A percentile compares a stretch with the other conserved stretches of the same genome.
Conservation (phyloP, 1,140 invertebrate species). For the Maniola jurtina region DNA sequence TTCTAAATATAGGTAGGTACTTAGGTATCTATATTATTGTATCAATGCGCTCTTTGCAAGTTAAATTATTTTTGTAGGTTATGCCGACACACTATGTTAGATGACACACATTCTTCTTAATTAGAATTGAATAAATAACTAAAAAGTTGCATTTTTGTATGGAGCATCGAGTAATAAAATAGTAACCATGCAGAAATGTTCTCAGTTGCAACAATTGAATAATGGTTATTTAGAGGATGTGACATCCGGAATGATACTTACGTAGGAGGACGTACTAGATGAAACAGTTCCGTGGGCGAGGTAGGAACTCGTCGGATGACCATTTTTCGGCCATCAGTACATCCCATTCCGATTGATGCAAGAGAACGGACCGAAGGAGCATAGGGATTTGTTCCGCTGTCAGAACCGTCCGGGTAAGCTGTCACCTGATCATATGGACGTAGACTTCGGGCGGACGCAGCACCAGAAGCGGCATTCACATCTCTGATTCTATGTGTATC, state of each 20-base stretch:
- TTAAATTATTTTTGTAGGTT: constrained; percentile 6
- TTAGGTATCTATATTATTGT: background rate
- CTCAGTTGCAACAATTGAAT: constrained; percentile 62
- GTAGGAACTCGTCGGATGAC: constrained; percentile 89
- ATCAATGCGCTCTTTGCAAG: background rate
- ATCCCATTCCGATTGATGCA: constrained; percentile 91
- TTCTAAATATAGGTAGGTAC: too few species aligned
- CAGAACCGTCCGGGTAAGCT: constrained; percentile 69
- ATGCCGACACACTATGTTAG: background rate
- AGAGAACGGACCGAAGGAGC: constrained; percentile 86
- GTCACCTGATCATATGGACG: constrained; percentile 71
- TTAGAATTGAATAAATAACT: background rate
- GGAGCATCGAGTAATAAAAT: background rate
- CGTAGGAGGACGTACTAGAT: constrained; percentile 88
- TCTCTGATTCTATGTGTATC: constrained; percentile 71
- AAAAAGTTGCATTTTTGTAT: background rate
- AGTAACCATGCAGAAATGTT: constrained; percentile 23
- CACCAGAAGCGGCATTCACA: constrained; percentile 64
- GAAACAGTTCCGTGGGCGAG: constrained; percentile 89
- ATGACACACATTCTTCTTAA: background rate
- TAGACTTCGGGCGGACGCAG: constrained; percentile 67
- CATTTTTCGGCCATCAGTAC: constrained; percentile 90
- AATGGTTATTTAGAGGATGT: constrained; percentile 63
- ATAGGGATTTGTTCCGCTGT: constrained; percentile 71
- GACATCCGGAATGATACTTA: constrained; percentile 80